phyloP scores from a whole-genome alignment of 2,888 invertebrate species.

The Melanotus villosus region DNA sequence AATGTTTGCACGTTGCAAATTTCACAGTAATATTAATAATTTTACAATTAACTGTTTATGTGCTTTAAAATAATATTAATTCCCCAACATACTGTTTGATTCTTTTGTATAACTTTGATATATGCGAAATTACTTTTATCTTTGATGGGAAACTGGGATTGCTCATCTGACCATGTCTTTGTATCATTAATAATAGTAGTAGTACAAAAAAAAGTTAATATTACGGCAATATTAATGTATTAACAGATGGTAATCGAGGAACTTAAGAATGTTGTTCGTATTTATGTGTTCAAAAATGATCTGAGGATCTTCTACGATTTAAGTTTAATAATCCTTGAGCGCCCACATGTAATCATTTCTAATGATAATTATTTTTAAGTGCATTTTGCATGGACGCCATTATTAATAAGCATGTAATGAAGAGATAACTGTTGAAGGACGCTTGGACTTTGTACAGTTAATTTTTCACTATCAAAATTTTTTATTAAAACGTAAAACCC shows the following conservation, averaged over 20 bases:
- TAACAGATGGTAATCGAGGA: slow-evolving; percentile 1
- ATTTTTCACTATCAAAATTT: neutral
- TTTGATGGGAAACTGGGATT: too few species aligned
- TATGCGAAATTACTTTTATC: too few species aligned
- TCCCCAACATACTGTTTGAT: too few species aligned
- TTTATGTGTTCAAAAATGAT: too few species aligned
- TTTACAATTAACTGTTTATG: too few species aligned
- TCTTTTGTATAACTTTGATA: too few species aligned
- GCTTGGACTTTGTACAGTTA: neutral
- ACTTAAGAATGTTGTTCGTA: too few species aligned
- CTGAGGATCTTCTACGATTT: neutral
- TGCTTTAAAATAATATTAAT: too few species aligned
- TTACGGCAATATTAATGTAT: neutral
- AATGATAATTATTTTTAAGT: slow-evolving; percentile 4
- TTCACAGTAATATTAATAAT: too few species aligned
- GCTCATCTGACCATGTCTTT: neutral
- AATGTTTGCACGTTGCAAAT: too few species aligned
- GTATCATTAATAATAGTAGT: neutral
- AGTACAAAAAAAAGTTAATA: neutral
- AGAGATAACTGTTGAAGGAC: slow-evolving; percentile 18
- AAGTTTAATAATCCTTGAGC: slow-evolving; percentile 1
- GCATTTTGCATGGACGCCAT: slow-evolving; percentile 19
- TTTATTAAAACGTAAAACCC: too few species aligned
- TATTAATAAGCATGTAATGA: slow-evolving; percentile 30
- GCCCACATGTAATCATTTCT: slow-evolving; percentile 2